Conservation (phyloP, 2,888 invertebrate species). For the Agrenia bidenticulata region DNA sequence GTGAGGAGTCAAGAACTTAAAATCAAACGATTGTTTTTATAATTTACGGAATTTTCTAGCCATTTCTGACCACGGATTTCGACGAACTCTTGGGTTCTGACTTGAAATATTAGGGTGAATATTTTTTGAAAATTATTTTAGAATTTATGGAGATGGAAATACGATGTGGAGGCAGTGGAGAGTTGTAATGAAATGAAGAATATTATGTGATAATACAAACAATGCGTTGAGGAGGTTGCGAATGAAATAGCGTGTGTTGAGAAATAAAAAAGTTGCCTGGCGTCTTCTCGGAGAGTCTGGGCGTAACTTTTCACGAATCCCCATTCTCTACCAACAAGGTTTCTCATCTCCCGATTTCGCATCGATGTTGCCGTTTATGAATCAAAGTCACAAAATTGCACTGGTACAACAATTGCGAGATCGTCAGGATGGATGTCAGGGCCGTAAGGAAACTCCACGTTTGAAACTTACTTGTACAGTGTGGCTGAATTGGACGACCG, state of each 20-base stretch:
- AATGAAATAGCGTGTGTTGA: background rate
- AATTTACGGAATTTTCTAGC: background rate
- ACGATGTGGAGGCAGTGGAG: background rate
- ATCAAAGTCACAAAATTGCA: no score
- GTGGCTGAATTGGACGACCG: no score
- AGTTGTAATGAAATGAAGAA: background rate
- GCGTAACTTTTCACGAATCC: slow-evolving; percentile 22
- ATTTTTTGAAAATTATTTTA: background rate
- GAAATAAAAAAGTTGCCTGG: slow-evolving; percentile 21
- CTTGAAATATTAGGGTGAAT: background rate
- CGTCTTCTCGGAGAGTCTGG: slow-evolving; percentile 12
- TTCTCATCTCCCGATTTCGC: slow-evolving; percentile 5
- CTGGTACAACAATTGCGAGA: no score
- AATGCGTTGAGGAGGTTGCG: slow-evolving; percentile 11
- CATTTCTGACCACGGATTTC: background rate
- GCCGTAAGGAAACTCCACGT: no score
- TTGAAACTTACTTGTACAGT: no score
- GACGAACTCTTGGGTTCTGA: background rate
- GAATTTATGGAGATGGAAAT: background rate
- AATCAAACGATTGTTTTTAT: background rate
- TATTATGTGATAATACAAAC: background rate
- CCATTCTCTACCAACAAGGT: slow-evolving; percentile 14
- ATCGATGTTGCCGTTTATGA: slow-evolving; percentile 1
- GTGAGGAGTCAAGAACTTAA: background rate
- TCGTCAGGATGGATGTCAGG: no score